A percentile compares a stretch with the other conserved stretches of the same genome.
These are phyloP conservation scores for Halcyon senegalensis DNA, from an alignment of 2,113 vertebrate species.

Conservation along the genomic window DNA sequence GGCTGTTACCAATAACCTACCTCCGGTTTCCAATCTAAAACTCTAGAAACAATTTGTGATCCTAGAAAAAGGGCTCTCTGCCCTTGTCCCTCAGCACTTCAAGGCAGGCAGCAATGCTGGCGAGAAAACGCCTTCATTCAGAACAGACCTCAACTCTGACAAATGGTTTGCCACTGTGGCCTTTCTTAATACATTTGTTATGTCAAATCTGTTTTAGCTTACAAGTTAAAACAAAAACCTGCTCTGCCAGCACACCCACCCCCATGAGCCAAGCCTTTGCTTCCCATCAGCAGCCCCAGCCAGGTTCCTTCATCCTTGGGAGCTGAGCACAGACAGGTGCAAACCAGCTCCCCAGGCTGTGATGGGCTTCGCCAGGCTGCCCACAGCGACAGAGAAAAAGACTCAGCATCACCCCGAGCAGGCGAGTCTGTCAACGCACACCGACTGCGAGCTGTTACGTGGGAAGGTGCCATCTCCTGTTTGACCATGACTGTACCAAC, in stretches of 20 bases:
- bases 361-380: neutral
- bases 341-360: neutral
- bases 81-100: neutral
- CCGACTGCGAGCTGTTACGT: accelerated
- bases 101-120: neutral
- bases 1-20: neutral
- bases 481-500: neutral
- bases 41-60: neutral
- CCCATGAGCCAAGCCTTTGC: neutral
- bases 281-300: neutral
- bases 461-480: neutral
- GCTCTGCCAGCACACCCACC: neutral
- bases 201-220: neutral
- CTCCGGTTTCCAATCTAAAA: neutral
- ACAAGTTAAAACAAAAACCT: neutral
- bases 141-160: neutral
- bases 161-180: neutral
- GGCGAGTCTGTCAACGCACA: accelerated
- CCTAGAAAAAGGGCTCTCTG: neutral
- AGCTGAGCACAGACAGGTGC: neutral
- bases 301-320: neutral
- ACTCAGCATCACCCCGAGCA: neutral
- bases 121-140: neutral
- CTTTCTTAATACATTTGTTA: neutral
- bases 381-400: neutral